A percentile compares a stretch with the other conserved stretches of the same genome.
Conservation (phyloP, 2,888 invertebrate species). For the Drepanosiphum platanoidis region DNA sequence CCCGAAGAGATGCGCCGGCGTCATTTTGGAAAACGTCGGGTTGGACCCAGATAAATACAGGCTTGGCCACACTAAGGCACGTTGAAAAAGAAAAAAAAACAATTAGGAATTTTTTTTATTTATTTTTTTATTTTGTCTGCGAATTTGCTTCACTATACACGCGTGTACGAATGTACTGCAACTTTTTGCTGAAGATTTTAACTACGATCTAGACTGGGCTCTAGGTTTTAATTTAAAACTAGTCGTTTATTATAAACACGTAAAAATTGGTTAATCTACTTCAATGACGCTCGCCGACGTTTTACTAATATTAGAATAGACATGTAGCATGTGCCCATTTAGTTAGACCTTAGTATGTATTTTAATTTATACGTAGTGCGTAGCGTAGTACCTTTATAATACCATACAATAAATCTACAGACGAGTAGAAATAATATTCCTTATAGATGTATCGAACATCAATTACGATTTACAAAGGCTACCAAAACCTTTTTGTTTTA, state of each 20-base stretch:
- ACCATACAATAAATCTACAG: conserved; percentile 16
- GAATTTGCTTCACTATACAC: conserved; percentile 38
- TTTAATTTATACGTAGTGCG: conserved; percentile 27
- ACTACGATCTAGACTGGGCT: conserved; percentile 40
- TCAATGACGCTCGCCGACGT: conserved; percentile 46
- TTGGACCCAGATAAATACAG: conserved; percentile 93
- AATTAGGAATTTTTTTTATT: conserved; percentile 25
- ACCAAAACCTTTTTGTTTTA: conserved; percentile 54
- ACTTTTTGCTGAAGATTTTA: conserved; percentile 15
- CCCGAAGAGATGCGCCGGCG: conserved; percentile 80
- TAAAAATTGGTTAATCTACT: conserved; percentile 46
- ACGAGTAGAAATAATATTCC: conserved; percentile 22
- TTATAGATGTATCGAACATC: conserved; percentile 23
- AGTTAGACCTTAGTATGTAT: conserved; percentile 20
- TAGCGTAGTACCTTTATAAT: conserved; percentile 6
- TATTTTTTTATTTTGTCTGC: conserved; percentile 27
- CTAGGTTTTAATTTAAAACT: conserved; percentile 16
- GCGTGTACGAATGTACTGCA: conserved; percentile 5
- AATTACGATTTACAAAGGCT: conserved; percentile 12
- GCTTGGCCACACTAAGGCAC: conserved; percentile 98
- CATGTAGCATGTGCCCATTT: conserved; percentile 16
- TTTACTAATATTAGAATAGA: conserved; percentile 59
- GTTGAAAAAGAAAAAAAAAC: conserved; percentile 67
- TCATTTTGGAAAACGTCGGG: conserved; percentile 83
- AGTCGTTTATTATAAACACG: not conserved